Conservation (phyloP, 2,113 vertebrate species). For the Brienomyrus brachyistius region DNA sequence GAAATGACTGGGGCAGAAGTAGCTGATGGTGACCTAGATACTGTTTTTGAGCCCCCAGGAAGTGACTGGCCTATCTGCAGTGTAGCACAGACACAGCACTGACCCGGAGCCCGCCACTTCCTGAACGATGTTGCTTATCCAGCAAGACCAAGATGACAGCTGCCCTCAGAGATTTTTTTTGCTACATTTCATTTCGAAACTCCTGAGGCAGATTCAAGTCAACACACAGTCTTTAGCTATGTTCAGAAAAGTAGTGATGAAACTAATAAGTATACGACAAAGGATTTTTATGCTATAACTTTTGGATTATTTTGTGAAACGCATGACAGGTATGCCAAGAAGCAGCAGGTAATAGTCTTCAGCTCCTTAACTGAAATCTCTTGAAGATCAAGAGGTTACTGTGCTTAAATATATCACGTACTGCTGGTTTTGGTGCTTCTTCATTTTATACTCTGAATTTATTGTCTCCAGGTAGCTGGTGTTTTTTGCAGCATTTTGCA, state of each 20-base stretch:
- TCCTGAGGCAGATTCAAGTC: not conserved
- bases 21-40: constrained; percentile 24
- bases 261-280: not conserved
- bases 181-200: not conserved
- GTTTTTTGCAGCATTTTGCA: not conserved
- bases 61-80: constrained; percentile 12
- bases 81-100: not conserved
- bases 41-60: constrained; percentile 14
- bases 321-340: not conserved
- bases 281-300: not conserved
- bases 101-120: not conserved
- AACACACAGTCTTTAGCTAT: not conserved
- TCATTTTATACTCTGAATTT: not conserved
- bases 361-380: not conserved
- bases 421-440: not conserved
- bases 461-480: too few species aligned
- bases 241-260: not conserved
- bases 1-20: constrained; percentile 14
- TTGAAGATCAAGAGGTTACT: not conserved
- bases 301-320: not conserved
- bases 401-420: not conserved
- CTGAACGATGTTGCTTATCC: constrained; percentile 4
- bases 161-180: not conserved
- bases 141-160: constrained; percentile 10
- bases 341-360: not conserved